Base-by-base conservation (phyloP, 37 sponge, comb jelly and placozoan species). In the Halichondria panicea region DNA sequence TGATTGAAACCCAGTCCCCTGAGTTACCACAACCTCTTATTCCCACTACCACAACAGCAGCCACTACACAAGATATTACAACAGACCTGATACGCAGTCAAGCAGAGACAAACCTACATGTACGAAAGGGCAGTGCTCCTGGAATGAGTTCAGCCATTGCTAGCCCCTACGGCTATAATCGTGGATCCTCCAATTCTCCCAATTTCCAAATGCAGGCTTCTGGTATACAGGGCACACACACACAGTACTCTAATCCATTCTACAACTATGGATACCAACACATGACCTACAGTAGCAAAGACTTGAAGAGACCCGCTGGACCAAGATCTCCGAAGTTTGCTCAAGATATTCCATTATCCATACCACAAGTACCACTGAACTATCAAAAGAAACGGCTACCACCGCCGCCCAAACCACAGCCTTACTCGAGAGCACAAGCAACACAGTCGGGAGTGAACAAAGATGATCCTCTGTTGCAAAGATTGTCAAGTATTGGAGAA, bases 401-500 rank as follows among this genome's bases (percentile, higher is more conserved):
- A 4, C 43, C 56, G 37, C 78, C 78, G 3, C 78, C 43, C 0
- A 66, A 66, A 36, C 68, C 78, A 21, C 68, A 78, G 52, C 67
- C 67, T 5, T 67, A 78, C 37, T 52, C 52, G 1, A 35, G 70
- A 35, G 1, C 4, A 70, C 34, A 41, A 70, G 8, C 46, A 43
- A 11, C n/a, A n/a, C 70, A 9, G 31, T 11, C 34, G 21, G 7
- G 50, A 2, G 30, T 1, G 2, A 4, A 28, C 4, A 53, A 34
- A 31, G 35, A 25, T 40, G 4, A 3, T n/a, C n/a, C n/a, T n/a
- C n/a, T 34, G 73, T 21, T 34, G 1, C 73, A 55, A 40, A 55
- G 57, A 30, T 42, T 72, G n/a, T 57, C 73, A 9, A 72, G 73
- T 72, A 40, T 72, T 33, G 73, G 73, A 34, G 75, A 4, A 27